Evolutionary conservation across 1,140 invertebrate species (phyloP).

Genomic region (Carposina sasakii): DNA sequence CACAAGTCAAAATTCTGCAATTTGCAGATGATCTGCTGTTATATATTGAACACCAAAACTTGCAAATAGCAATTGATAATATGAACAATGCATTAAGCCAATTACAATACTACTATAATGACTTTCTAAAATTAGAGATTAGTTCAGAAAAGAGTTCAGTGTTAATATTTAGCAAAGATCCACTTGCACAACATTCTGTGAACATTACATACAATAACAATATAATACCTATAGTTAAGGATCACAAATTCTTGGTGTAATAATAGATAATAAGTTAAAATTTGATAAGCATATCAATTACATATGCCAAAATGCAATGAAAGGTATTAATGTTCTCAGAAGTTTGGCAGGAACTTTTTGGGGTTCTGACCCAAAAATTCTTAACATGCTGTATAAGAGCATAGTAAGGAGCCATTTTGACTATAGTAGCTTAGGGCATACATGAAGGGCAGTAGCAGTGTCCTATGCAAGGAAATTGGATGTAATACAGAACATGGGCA

Average conservation of each 20-base stretch:
- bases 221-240: background rate
- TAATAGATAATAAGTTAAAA: conserved; percentile 14
- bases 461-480: conserved; percentile 3
- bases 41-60: conserved; percentile 16
- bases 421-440: background rate
- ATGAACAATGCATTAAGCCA: conserved; percentile 17
- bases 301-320: conserved; percentile 1
- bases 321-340: conserved; percentile 7
- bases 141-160: conserved; percentile 1
- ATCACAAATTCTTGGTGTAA: conserved; percentile 10
- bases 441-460: background rate
- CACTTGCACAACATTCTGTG: background rate
- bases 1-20: conserved; percentile 20
- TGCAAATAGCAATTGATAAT: conserved; percentile 15
- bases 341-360: conserved; percentile 10
- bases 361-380: conserved; percentile 10
- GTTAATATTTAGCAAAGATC: background rate
- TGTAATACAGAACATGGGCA: conserved; percentile 6
- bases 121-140: conserved; percentile 13
- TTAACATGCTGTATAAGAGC: conserved; percentile 7
- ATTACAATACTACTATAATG: conserved; percentile 13
- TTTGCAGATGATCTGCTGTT: conserved; percentile 27
- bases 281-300: conserved; percentile 7
- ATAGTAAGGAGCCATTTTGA: background rate
- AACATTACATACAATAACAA: background rate